phyloP scores from a whole-genome alignment of 1,140 invertebrate genomes.

The Antheraea mylitta region DNA sequence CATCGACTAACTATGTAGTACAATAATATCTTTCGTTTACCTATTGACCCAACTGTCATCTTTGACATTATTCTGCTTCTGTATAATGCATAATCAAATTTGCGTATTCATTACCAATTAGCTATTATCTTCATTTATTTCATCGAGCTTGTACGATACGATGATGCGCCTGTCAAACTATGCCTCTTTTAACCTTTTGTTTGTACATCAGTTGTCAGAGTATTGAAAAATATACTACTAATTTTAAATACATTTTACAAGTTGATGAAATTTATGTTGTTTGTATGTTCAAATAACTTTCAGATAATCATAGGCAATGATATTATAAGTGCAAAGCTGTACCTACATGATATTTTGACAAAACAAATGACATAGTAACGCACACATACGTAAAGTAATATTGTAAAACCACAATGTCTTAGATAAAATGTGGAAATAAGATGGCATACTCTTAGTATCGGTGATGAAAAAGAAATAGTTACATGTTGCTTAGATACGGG shows the following conservation, averaged over 20 bases:
- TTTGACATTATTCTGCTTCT: constrained; percentile 25
- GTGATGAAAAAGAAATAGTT: too few relatives aligned
- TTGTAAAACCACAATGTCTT: too few relatives aligned
- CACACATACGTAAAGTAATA: too few relatives aligned
- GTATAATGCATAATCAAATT: constrained; percentile 26
- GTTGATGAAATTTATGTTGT: too few relatives aligned
- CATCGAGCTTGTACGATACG: constrained; percentile 8
- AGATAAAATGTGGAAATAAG: too few relatives aligned
- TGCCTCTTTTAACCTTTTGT: constrained; percentile 19
- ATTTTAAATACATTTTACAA: background rate
- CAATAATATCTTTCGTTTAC: background rate
- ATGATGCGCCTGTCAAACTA: constrained; percentile 22
- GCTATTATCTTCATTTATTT: constrained; percentile 32
- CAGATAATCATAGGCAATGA: background rate
- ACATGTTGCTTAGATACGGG: too few relatives aligned
- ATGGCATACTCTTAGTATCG: too few relatives aligned
- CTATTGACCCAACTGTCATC: constrained; percentile 27
- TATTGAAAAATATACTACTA: constrained; percentile 5
- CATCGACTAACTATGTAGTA: background rate
- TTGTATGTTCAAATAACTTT: too few relatives aligned
- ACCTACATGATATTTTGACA: too few relatives aligned
- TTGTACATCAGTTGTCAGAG: constrained; percentile 21
- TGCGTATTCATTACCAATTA: constrained; percentile 30
- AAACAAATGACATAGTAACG: too few relatives aligned
- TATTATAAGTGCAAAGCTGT: background rate